Conservation (phyloP, 1,140 invertebrate species). For the Aporrectodea caliginosa region DNA sequence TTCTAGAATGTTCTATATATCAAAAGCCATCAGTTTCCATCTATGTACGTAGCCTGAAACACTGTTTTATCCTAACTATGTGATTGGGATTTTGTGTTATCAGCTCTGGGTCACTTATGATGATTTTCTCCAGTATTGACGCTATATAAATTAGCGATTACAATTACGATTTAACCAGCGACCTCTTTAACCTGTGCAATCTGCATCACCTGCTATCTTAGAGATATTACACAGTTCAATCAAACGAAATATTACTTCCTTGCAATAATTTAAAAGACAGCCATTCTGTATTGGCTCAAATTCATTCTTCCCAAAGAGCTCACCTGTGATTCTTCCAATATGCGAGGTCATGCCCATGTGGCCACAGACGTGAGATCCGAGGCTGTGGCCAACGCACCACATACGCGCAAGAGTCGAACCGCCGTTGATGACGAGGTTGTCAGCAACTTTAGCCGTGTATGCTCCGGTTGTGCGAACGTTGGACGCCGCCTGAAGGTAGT, state of each 20-base stretch:
- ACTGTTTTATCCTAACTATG: too few species aligned
- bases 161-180: neutral
- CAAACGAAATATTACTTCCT: neutral
- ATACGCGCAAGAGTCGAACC: constrained; percentile 28
- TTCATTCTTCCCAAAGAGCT: neutral
- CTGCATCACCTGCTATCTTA: neutral
- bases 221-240: too few species aligned
- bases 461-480: constrained; percentile 34
- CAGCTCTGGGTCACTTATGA: too few species aligned
- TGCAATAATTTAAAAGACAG: neutral
- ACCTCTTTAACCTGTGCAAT: neutral
- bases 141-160: too few species aligned
- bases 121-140: too few species aligned
- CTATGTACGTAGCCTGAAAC: too few species aligned
- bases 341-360: constrained; percentile 53
- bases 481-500: constrained; percentile 50
- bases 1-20: neutral
- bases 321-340: constrained; percentile 71
- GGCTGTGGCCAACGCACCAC: constrained; percentile 51
- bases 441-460: constrained; percentile 56
- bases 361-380: constrained; percentile 49
- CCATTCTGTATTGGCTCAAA: too few species aligned
- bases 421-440: constrained; percentile 21
- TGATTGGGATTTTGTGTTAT: too few species aligned
- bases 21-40: too few species aligned